Conservation (phyloP, 2,888 invertebrate species). For the Idaea aversata region DNA sequence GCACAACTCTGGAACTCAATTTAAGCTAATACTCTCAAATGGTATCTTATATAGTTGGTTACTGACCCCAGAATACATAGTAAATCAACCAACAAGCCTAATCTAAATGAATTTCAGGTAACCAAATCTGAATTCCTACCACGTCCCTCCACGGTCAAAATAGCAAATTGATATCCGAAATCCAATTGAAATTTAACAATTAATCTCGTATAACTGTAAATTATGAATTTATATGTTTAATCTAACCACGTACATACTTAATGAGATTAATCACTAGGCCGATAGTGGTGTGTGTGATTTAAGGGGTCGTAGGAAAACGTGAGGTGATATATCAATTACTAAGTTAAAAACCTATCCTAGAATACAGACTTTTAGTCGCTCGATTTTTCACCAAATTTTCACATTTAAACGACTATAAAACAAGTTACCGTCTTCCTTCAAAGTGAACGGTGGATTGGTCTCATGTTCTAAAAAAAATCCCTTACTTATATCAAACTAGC, state of each 20-base stretch:
- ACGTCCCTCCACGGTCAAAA: constrained; percentile 16
- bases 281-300: constrained; percentile 64
- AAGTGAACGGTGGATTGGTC: no score
- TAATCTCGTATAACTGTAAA: constrained; percentile 11
- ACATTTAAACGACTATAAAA: no score
- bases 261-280: constrained; percentile 60
- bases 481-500: no score
- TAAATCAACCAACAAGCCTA: not conserved
- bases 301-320: constrained; percentile 53
- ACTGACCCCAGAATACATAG: no score
- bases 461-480: no score
- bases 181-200: constrained; percentile 13
- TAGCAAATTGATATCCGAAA: constrained; percentile 16
- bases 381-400: not conserved
- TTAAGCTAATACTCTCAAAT: no score
- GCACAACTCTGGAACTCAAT: no score
- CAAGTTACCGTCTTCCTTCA: no score
- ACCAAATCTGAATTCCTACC: constrained; percentile 9
- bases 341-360: not conserved
- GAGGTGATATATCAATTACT: constrained; percentile 26
- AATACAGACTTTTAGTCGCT: not conserved
- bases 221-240: constrained; percentile 19
- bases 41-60: no score
- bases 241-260: constrained; percentile 40
- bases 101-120: not conserved